Evolutionary conservation across 2,888 invertebrate species (phyloP), one percentile per base, ranked within the genome.

Genomic region (Chrysodeixis includens): DNA sequence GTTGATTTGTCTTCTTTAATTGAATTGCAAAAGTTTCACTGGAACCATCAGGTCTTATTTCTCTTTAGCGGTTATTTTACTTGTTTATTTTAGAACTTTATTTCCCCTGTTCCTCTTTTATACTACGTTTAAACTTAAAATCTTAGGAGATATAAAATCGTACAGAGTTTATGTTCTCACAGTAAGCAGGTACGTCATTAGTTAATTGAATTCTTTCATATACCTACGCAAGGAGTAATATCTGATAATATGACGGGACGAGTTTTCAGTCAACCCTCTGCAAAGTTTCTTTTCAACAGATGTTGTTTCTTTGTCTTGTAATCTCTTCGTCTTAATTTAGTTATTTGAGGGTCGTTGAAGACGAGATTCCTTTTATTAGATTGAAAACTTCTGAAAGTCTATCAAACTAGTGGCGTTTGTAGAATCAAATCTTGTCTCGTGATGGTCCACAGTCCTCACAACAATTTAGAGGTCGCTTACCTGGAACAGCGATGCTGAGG

Each of bases 361-460:
- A 63, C 61, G 55, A 62, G 59, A 76, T 69, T 76, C 44, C 49
- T 79, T 69, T 76, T 67, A 79, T 79, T 72, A 62, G 55, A 78
- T 79, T 67, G 53, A 49, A 54, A 71, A 67, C 40, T 76, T 76
- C 52, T 56, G 56, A 55, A 67, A 69, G 53, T 76, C 44, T 62
- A 67, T 71, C 55, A 65, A 58, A 58, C 20, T 54, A 56, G 60
- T 54, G 52, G 22, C 61, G 20, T 30, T 32, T 32, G 32, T 40
- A 16, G 12, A 63, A 46, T 22, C 22, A 51, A 58, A 57, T 49
- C 30, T 35, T 30, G 22, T 18, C 6, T 49, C 52, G 54, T 57
- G 60, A 54, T 54, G 49, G 53, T 51, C 16, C 14, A n/a, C 35
- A 18, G 54, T 54, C 10, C 18, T 49, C 10, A 44, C 30, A 30